Evolutionary conservation across 1,140 invertebrate genomes (phyloP).

Genomic region (Maconellicoccus hirsutus): DNA sequence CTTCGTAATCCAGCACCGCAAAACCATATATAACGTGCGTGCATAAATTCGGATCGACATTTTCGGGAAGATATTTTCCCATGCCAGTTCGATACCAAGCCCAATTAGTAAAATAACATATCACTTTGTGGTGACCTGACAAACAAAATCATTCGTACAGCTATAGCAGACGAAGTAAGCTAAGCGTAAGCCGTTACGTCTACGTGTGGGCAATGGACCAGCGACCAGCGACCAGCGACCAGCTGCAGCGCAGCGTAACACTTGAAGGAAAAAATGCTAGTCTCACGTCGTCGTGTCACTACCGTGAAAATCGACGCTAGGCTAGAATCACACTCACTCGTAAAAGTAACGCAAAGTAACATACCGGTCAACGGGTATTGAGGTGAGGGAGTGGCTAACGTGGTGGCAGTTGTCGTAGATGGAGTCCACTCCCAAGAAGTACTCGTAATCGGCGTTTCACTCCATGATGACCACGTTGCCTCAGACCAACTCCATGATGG

Average conservation of each 20-base stretch:
- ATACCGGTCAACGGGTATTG: slow-evolving; percentile 24
- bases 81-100: slow-evolving; percentile 75
- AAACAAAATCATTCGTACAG: neutral
- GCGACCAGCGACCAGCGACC: too few species aligned
- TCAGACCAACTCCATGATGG: slow-evolving; percentile 26
- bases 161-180: too few species aligned
- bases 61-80: slow-evolving; percentile 69
- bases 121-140: slow-evolving; percentile 49
- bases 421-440: slow-evolving; percentile 31
- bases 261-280: too few species aligned
- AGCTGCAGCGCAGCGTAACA: too few species aligned
- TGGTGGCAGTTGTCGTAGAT: slow-evolving; percentile 30
- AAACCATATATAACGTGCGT: slow-evolving; percentile 89
- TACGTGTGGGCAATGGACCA: too few species aligned
- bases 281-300: too few species aligned
- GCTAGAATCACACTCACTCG: too few species aligned
- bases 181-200: too few species aligned
- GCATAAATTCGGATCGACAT: slow-evolving; percentile 74
- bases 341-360: neutral
- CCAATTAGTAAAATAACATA: slow-evolving; percentile 92
- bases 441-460: neutral
- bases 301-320: too few species aligned
- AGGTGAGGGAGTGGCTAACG: slow-evolving; percentile 20
- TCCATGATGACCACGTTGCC: slow-evolving; percentile 23
- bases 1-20: slow-evolving; percentile 67